Conservation (phyloP, 1,140 invertebrate species). For the Euschistus heros region DNA sequence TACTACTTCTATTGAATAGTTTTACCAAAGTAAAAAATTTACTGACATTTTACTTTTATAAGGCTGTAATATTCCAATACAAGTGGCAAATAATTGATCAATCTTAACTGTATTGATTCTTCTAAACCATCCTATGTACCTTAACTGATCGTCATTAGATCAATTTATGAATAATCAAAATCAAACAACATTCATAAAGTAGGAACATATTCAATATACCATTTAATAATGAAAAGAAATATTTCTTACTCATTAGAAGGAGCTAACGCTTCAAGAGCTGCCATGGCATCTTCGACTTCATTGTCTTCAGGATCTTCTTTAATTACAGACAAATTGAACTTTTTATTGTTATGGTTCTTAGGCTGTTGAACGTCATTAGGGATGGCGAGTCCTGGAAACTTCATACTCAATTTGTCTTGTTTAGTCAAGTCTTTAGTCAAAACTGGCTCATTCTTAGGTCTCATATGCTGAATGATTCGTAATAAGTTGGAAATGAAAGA, state of each 20-base stretch:
- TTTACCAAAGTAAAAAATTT: too few relatives aligned
- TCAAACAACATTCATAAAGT: too few relatives aligned
- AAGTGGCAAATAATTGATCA: too few relatives aligned
- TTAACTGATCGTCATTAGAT: too few relatives aligned
- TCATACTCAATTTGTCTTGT: slow-evolving; percentile 51
- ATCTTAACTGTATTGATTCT: too few relatives aligned
- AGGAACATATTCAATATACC: neutral
- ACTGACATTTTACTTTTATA: too few relatives aligned
- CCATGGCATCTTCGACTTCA: slow-evolving; percentile 72
- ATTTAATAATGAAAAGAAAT: slow-evolving; percentile 3
- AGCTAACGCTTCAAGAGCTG: slow-evolving; percentile 77
- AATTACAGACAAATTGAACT: slow-evolving; percentile 29
- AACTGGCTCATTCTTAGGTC: slow-evolving; percentile 43
- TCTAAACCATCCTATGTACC: too few relatives aligned
- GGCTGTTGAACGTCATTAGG: slow-evolving; percentile 51
- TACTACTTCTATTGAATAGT: too few relatives aligned
- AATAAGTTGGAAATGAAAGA: slow-evolving; percentile 86
- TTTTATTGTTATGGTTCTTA: slow-evolving; percentile 28
- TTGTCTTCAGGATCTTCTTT: slow-evolving; percentile 40
- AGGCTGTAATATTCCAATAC: too few relatives aligned
- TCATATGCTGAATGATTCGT: slow-evolving; percentile 91
- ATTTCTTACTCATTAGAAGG: slow-evolving; percentile 39
- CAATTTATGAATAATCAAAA: too few relatives aligned
- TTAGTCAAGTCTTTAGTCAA: slow-evolving; percentile 32
- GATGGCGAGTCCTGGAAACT: slow-evolving; percentile 83